phyloP scores from a whole-genome alignment of 2,888 invertebrate genomes.

The Eledona agricola region DNA sequence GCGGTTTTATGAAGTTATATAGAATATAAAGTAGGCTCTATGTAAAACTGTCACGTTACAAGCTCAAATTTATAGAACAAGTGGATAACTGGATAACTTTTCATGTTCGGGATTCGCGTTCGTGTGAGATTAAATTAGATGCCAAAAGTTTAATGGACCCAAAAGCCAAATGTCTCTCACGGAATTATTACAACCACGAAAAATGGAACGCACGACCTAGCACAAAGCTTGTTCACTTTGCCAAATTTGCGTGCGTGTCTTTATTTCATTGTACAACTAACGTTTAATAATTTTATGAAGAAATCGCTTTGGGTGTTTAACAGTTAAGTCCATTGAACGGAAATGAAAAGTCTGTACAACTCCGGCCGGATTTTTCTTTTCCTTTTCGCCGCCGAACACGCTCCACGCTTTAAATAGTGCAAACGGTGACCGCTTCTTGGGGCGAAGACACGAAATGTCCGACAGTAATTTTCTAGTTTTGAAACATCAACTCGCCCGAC shows the following conservation, averaged over 20 bases:
- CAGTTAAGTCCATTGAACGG: no score
- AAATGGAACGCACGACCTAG: no score
- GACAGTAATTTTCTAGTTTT: conserved; percentile 27
- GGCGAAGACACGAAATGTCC: conserved; percentile 10
- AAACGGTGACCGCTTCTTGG: conserved; percentile 1
- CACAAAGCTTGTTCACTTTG: no score
- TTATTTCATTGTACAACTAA: no score
- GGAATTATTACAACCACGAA: conserved; percentile 9
- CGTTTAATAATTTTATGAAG: no score
- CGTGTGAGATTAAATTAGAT: conserved; percentile 58
- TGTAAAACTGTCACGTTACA: conserved; percentile 60
- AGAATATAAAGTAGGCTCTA: conserved; percentile 57
- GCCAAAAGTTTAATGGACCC: conserved; percentile 53
- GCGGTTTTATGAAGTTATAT: conserved; percentile 49
- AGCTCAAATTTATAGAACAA: conserved; percentile 60
- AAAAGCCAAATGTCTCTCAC: conserved; percentile 32
- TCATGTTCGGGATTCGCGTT: conserved; percentile 53
- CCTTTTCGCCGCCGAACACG: conserved; percentile 4
- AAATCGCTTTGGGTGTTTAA: no score
- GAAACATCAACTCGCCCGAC: conserved; percentile 18
- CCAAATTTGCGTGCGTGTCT: no score
- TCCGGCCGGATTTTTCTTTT: neutral
- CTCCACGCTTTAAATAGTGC: conserved; percentile 15
- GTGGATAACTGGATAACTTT: conserved; percentile 59
- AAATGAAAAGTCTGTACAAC: conserved; percentile 1